These are phyloP conservation scores for Smittia sp. DNA, from an alignment of 2,888 invertebrate genomes.

Conservation along the genomic window DNA sequence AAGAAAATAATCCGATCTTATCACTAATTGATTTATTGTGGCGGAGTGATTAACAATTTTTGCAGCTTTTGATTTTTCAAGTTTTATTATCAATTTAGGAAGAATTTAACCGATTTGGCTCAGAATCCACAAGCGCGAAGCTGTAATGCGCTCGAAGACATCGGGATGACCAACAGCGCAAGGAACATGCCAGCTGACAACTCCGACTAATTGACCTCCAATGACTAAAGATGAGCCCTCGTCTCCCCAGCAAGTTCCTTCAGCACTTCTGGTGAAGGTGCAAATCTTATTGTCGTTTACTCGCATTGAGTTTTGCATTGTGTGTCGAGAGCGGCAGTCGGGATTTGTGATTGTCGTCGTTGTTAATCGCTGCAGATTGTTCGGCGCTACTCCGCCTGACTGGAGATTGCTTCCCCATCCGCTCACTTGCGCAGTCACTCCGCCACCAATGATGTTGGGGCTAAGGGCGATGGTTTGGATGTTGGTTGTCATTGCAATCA, in stretches of 20 bases:
- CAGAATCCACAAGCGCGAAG: neutral
- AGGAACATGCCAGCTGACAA: conserved; percentile 22
- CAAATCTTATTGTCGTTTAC: conserved; percentile 20
- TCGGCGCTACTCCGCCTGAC: neutral
- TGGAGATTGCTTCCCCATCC: conserved; percentile 18
- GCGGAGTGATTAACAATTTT: too few species aligned
- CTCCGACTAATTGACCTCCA: conserved; percentile 17
- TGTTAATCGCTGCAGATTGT: conserved; percentile 18
- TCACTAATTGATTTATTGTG: too few species aligned
- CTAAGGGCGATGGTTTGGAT: conserved; percentile 22
- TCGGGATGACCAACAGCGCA: conserved; percentile 29
- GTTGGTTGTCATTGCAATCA: conserved; percentile 5
- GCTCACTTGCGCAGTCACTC: neutral
- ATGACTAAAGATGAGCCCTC: conserved; percentile 29
- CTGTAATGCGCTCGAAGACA: neutral
- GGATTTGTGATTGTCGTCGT: conserved; percentile 26
- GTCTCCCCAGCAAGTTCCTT: conserved; percentile 34
- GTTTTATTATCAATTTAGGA: too few species aligned
- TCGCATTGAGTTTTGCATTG: neutral
- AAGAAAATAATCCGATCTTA: neutral
- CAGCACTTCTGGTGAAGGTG: conserved; percentile 21
- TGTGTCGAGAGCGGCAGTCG: conserved; percentile 10
- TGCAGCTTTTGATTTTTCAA: too few species aligned
- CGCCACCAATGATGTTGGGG: conserved; percentile 2
- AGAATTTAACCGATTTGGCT: neutral